A percentile compares a stretch with the other conserved stretches of the same genome.
Evolutionary conservation across 2,888 invertebrate genomes (phyloP).

Genomic region (Pogonocherus hispidulus): DNA sequence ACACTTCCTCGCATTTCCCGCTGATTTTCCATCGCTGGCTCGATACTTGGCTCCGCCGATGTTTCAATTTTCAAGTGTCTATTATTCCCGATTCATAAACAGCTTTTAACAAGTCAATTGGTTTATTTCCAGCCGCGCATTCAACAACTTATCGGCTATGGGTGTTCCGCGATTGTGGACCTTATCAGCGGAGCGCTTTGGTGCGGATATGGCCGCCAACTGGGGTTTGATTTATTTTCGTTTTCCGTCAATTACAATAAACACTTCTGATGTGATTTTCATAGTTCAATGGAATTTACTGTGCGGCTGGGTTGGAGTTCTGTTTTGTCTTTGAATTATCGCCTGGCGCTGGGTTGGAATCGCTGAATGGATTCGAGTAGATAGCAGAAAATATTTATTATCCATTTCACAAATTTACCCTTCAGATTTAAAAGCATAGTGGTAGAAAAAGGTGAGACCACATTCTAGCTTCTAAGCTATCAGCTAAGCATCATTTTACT

Average conservation of each 20-base stretch:
- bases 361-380: background rate
- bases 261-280: slow-evolving; percentile 36
- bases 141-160: slow-evolving; percentile 48
- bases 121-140: slow-evolving; percentile 56
- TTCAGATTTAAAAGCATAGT: no score
- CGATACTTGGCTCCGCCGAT: slow-evolving; percentile 55
- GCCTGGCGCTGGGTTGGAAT: background rate
- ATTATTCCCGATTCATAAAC: slow-evolving; percentile 63
- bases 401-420: no score
- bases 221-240: slow-evolving; percentile 43
- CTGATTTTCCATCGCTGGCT: slow-evolving; percentile 3
- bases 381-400: no score
- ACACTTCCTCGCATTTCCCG: background rate
- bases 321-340: background rate
- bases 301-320: background rate
- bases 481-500: no score
- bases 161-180: slow-evolving; percentile 23
- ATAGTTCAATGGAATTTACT: slow-evolving; percentile 12
- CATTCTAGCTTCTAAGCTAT: no score
- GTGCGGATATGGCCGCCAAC: slow-evolving; percentile 37
- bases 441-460: no score
- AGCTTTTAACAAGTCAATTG: slow-evolving; percentile 64
- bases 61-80: slow-evolving; percentile 64
- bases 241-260: slow-evolving; percentile 46
- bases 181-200: slow-evolving; percentile 26